phyloP scores from a whole-genome alignment of 2,888 invertebrate species.

The Cepaea hortensis region DNA sequence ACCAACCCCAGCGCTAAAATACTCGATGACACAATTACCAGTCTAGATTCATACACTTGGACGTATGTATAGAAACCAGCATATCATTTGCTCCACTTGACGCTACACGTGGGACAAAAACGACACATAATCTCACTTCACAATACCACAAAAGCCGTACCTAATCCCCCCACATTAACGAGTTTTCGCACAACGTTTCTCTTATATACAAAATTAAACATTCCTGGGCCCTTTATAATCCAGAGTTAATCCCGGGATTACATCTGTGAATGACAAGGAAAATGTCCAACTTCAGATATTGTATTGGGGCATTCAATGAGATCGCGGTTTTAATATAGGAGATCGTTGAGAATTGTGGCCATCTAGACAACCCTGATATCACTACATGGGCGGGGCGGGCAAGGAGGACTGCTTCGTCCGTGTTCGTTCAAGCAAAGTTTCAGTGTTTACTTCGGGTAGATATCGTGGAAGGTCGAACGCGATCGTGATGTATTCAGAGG shows the following conservation, averaged over 20 bases:
- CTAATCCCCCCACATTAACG: constrained; percentile 24
- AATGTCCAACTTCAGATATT: constrained; percentile 6
- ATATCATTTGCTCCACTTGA: background rate
- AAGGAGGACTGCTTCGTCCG: too few species aligned
- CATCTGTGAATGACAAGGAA: background rate
- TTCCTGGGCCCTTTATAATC: constrained; percentile 22
- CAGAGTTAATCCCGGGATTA: constrained; percentile 31
- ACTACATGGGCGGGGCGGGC: too few species aligned
- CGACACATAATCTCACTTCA: constrained; percentile 4
- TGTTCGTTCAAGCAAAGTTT: too few species aligned
- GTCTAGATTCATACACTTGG: too few species aligned
- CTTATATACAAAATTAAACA: constrained; percentile 31
- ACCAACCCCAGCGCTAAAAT: too few species aligned
- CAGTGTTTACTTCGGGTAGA: too few species aligned
- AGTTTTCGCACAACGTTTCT: constrained; percentile 21
- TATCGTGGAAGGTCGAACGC: too few species aligned
- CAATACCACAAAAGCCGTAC: background rate
- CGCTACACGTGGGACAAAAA: background rate
- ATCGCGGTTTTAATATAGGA: background rate
- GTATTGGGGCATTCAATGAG: background rate
- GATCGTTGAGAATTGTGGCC: too few species aligned
- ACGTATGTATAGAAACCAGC: background rate
- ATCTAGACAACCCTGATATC: too few species aligned
- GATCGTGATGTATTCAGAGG: too few species aligned
- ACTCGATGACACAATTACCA: too few species aligned